phyloP scores from a whole-genome alignment of 1,140 invertebrate species.

The Battus philenor region DNA sequence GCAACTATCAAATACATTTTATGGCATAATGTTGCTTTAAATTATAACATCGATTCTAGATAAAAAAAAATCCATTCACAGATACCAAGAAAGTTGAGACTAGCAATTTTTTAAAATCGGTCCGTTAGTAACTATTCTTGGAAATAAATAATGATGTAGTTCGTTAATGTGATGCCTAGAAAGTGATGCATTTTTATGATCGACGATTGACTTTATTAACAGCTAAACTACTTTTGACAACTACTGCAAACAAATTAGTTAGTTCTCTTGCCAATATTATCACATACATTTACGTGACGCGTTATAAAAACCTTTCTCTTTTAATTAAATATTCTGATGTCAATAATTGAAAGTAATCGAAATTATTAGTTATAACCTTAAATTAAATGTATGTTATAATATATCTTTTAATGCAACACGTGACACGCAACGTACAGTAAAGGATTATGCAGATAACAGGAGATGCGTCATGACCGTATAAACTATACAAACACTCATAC shows the following conservation, averaged over 20 bases:
- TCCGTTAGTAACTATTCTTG: constrained; percentile 20
- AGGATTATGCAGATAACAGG: constrained; percentile 25
- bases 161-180: constrained; percentile 6
- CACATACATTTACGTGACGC: no score
- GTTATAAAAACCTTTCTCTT: no score
- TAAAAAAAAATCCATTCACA: neutral
- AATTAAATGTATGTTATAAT: no score
- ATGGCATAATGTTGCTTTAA: neutral
- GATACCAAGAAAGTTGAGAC: constrained; percentile 45
- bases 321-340: no score
- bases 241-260: constrained; percentile 41
- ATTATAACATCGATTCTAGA: neutral
- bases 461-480: constrained; percentile 24
- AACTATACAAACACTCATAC: no score
- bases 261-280: constrained; percentile 27
- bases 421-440: constrained; percentile 31
- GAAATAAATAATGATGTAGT: neutral
- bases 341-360: no score
- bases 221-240: constrained; percentile 17
- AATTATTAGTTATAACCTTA: no score
- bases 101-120: constrained; percentile 58
- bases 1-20: neutral
- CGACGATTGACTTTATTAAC: constrained; percentile 1
- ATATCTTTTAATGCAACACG: constrained; percentile 28
- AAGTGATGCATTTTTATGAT: constrained; percentile 12